Base-by-base conservation (phyloP, 2,888 invertebrate genomes). In the Scaptomyza polygonia region DNA sequence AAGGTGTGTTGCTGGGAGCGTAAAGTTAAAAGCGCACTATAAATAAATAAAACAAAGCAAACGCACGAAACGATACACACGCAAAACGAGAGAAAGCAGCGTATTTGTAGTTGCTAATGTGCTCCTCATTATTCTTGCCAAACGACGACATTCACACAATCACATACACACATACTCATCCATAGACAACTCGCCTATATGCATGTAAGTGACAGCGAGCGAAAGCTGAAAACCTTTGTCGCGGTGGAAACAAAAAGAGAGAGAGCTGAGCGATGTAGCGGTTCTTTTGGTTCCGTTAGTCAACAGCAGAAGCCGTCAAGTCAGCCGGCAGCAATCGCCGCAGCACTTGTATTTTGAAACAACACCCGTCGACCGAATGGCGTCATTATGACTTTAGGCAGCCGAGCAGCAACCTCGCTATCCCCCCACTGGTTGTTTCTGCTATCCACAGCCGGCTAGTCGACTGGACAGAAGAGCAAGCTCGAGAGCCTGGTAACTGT, bases 31-130 rank as follows among this genome's bases (percentile, higher is more conserved):
- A 74, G 82, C 64, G 73, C 67, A 71, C 71, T 76, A 85, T 86
- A 81, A 83, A 86, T 74, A 83, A 86, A 85, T 79, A 79, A 78
- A 77, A 77, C 77, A 78, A 86, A 64, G 67, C 63, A 77, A 77
- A 80, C 81, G 80, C 84, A 70, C 67, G 49, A 77, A 82, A 80
- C 72, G 77, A 77, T 75, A 86, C 70, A 80, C 47, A 71, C n/a
- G n/a, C n/a, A n/a, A n/a, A 2, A 25, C 51, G 18, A 40, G 14
- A 12, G 30, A 48, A n/a, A 39, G 34, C 25, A 39, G 8, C 25
- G 49, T 62, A 32, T 62, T 62, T 69, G 54, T 69, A 69, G 42
- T 56, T 69, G 48, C 70, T 65, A 65, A 74, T 72, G 58, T 64
- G 25, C 39, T 49, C 12, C 42, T 40, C 36, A 32, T 42, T 30